phyloP scores from a whole-genome alignment of 2,888 invertebrate species.

The Homarus gammarus region DNA sequence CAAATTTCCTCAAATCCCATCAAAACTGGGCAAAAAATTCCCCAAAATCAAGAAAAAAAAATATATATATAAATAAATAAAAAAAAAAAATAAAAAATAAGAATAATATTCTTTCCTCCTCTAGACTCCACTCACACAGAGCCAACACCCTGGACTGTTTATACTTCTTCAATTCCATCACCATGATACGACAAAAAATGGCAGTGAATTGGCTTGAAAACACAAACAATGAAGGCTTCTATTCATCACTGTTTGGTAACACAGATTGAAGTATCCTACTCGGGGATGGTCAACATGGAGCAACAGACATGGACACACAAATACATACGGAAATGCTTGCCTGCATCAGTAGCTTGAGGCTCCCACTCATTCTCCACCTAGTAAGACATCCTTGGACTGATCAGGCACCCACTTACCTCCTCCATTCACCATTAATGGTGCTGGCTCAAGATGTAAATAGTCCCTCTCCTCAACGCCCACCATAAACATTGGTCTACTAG shows the following conservation, averaged over 20 bases:
- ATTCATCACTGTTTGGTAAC: conserved; percentile 73
- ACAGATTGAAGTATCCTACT: conserved; percentile 68
- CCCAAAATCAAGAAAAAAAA: conserved; percentile 26
- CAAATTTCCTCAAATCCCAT: conserved; percentile 61
- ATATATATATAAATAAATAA: conserved; percentile 35
- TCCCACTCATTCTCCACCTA: conserved; percentile 60
- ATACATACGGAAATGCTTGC: conserved; percentile 63
- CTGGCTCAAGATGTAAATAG: conserved; percentile 29
- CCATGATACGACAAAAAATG: conserved; percentile 73
- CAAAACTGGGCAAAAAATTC: conserved; percentile 55
- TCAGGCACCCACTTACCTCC: conserved; percentile 58
- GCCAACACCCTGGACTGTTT: conserved; percentile 65
- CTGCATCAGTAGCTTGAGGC: conserved; percentile 59
- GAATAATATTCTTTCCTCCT: conserved; percentile 36
- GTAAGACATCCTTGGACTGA: conserved; percentile 43
- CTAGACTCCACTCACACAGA: conserved; percentile 42
- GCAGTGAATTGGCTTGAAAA: conserved; percentile 74
- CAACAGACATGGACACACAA: conserved; percentile 69
- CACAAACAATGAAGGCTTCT: conserved; percentile 72
- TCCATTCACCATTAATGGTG: conserved; percentile 28
- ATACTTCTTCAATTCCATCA: conserved; percentile 65
- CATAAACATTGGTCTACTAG: conserved; percentile 24
- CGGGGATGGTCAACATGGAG: conserved; percentile 63
- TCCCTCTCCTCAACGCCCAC: conserved; percentile 11
- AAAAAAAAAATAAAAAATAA: conserved; percentile 53